Conservation (phyloP, 2,888 invertebrate species). For the Himalopsyche kuldschensis region DNA sequence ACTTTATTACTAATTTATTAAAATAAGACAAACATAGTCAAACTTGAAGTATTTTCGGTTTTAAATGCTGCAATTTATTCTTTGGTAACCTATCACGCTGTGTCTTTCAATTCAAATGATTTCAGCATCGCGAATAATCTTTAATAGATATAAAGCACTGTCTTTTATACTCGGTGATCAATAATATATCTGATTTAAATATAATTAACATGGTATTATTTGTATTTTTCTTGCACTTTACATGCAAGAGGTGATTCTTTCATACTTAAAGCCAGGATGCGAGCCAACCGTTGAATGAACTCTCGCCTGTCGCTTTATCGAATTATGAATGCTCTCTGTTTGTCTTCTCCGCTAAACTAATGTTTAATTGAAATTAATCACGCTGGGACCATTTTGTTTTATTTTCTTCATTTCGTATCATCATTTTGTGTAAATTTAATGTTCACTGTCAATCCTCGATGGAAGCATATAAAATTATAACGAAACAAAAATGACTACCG, state of each 20-base stretch:
- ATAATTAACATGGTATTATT: neutral
- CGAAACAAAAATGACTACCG: no score
- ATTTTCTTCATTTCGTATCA: neutral
- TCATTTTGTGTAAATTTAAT: no score
- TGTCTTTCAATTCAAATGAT: slow-evolving; percentile 19
- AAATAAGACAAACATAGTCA: neutral
- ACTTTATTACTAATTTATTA: no score
- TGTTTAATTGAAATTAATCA: neutral
- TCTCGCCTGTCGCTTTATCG: neutral
- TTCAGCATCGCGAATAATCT: slow-evolving; percentile 1
- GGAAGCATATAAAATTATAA: no score
- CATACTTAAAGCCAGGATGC: slow-evolving; percentile 7
- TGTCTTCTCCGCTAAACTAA: neutral
- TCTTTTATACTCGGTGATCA: neutral
- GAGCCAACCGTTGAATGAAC: neutral
- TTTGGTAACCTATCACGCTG: slow-evolving; percentile 8
- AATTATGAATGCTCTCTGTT: neutral
- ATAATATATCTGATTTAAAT: neutral
- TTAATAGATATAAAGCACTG: neutral
- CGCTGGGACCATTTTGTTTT: neutral
- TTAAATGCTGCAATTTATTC: neutral
- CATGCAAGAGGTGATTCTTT: slow-evolving; percentile 27
- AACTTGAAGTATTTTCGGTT: neutral
- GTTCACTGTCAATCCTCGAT: no score
- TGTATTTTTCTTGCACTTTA: slow-evolving; percentile 20